Conservation (phyloP, 2,113 vertebrate species). For the Sapayoa aenigma region DNA sequence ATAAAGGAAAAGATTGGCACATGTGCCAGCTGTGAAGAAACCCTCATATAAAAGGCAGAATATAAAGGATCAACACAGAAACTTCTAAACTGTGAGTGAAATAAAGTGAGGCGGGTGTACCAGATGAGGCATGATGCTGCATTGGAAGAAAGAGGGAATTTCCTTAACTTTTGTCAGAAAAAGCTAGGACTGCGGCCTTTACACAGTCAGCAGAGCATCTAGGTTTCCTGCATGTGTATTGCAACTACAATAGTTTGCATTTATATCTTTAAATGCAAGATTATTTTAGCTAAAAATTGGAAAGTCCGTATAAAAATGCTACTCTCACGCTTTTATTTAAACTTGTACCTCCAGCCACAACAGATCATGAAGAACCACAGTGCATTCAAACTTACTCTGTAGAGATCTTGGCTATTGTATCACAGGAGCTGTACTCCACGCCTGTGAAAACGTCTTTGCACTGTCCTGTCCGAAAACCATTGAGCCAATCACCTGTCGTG, state of each 20-base stretch:
- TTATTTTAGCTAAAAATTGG: background rate
- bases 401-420: conserved; percentile 95
- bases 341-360: background rate
- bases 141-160: background rate
- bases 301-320: rapidly evolving
- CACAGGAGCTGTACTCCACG: conserved; percentile 94
- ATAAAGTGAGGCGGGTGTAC: background rate
- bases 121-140: background rate
- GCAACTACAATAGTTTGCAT: background rate
- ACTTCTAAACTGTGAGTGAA: background rate
- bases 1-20: background rate
- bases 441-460: conserved; percentile 95
- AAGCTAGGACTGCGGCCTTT: background rate
- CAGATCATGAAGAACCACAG: background rate
- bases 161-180: background rate
- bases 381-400: conserved; percentile 85
- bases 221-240: background rate
- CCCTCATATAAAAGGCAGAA: background rate
- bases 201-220: background rate
- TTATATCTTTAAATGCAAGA: background rate
- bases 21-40: background rate
- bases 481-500: conserved; percentile 89
- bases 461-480: conserved; percentile 87
- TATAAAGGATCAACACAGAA: background rate
- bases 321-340: background rate